Percentiles rank a stretch among this genome's conserved stretches.
phyloP scores from a whole-genome alignment of 2,113 vertebrate genomes.

The Tenebrosternarchus preto region DNA sequence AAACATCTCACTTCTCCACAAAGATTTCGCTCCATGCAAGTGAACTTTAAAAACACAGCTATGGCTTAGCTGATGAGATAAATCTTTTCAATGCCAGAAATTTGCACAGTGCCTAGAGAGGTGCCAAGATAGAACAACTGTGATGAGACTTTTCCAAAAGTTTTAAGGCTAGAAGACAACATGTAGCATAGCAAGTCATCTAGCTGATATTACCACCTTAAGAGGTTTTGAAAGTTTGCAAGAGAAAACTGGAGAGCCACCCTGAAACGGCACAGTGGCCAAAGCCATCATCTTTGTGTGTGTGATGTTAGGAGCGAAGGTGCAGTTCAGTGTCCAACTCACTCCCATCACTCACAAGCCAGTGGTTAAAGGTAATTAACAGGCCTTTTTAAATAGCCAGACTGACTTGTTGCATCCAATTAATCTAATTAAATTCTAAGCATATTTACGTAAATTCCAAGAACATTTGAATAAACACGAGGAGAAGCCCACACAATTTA shows the following conservation, averaged over 20 bases:
- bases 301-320: background rate
- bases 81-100: background rate
- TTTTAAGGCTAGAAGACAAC: background rate
- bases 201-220: background rate
- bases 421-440: background rate
- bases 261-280: no score
- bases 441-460: background rate
- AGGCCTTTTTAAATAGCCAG: background rate
- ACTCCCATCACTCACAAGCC: background rate
- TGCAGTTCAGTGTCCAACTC: background rate
- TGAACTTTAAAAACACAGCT: background rate
- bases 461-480: background rate
- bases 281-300: background rate
- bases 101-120: background rate
- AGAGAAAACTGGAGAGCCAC: background rate
- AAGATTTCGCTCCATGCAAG: background rate
- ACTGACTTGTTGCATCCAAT: background rate
- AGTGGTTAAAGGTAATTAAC: background rate
- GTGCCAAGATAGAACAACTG: background rate
- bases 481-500: conserved; percentile 24
- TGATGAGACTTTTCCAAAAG: background rate
- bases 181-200: background rate
- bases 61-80: background rate
- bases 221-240: background rate
- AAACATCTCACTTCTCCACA: background rate